Evolutionary conservation across 2,113 vertebrate genomes (phyloP).

Genomic region (Lynx canadensis): DNA sequence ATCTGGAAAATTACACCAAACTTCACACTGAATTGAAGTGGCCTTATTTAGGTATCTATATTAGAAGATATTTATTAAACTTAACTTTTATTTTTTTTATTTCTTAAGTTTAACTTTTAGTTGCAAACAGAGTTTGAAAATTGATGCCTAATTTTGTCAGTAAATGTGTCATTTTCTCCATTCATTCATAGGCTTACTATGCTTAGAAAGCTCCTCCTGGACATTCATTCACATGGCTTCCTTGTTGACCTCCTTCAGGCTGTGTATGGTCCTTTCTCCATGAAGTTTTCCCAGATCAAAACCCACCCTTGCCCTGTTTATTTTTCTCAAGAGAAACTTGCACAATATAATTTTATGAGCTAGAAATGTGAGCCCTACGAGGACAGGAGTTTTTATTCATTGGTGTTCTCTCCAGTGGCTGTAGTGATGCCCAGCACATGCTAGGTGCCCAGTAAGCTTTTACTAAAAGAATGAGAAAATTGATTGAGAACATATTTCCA

Average conservation of each 20-base stretch:
- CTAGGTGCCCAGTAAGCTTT: neutral
- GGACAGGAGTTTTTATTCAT: neutral
- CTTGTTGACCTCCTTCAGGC: neutral
- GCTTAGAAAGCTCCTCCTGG: neutral
- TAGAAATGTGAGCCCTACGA: neutral
- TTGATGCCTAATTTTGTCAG: neutral
- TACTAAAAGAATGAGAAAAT: neutral
- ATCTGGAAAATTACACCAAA: neutral
- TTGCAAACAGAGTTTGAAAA: conserved; percentile 6
- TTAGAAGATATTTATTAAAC: neutral
- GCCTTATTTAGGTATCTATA: neutral
- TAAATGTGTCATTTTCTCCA: neutral
- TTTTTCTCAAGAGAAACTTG: neutral
- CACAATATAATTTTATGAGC: neutral
- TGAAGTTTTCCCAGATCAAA: neutral
- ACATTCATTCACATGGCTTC: neutral
- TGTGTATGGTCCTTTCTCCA: neutral
- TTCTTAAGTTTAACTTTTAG: neutral
- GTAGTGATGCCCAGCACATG: neutral
- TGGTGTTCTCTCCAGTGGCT: neutral
- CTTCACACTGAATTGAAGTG: neutral
- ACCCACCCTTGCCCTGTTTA: neutral
- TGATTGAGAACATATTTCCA: neutral
- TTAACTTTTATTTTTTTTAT: neutral
- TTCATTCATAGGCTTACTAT: neutral